A percentile compares a stretch with the other conserved stretches of the same genome.
These are phyloP conservation scores for Sula dactylatra DNA, from an alignment of 2,113 vertebrate genomes.

Conservation along the genomic window DNA sequence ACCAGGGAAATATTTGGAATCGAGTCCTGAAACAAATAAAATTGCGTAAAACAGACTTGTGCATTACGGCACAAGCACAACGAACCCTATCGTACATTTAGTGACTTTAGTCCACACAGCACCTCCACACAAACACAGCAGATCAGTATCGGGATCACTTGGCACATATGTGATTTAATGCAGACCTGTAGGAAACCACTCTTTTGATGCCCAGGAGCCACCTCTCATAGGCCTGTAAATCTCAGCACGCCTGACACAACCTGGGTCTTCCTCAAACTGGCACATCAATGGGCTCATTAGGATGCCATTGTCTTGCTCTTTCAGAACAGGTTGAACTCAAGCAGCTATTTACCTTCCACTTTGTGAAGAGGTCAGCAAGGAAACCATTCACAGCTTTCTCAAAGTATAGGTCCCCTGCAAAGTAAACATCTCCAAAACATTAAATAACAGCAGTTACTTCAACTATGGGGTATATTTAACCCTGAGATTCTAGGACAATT, in stretches of 20 bases:
- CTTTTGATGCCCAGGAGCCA: neutral
- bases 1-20: neutral
- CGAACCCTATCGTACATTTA: neutral
- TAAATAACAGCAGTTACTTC: neutral
- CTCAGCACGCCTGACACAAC: neutral
- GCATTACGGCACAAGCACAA: neutral
- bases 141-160: neutral
- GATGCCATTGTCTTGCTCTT: neutral
- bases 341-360: conserved; percentile 88
- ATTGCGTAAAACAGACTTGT: neutral
- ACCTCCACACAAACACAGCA: neutral
- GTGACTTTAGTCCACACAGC: neutral
- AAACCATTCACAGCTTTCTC: conserved; percentile 98
- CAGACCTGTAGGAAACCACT: neutral
- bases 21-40: neutral
- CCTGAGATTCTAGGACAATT: neutral
- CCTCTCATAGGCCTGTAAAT: neutral
- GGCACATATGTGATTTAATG: neutral
- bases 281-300: neutral
- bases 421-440: neutral
- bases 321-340: neutral
- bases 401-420: conserved; percentile 94
- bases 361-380: conserved; percentile 94
- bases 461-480: neutral
- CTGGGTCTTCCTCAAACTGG: neutral